Evolutionary conservation across 2,113 vertebrate species (phyloP).

Genomic region (Salvelinus alpinus): DNA sequence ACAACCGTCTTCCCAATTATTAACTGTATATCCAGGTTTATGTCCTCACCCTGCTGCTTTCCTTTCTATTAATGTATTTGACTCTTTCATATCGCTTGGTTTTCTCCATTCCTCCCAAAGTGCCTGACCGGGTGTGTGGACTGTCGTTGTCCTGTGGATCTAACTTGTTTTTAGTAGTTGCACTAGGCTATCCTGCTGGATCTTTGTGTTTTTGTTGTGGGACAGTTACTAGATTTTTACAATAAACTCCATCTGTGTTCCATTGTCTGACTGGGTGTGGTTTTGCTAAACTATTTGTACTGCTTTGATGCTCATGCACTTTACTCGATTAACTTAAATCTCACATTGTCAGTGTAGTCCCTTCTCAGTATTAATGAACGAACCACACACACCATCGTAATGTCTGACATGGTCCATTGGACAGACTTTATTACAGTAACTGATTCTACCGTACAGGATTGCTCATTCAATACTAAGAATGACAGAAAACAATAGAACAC

Average conservation of each 20-base stretch:
- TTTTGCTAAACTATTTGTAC: no score
- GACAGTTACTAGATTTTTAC: constrained; percentile 63
- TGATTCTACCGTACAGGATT: no score
- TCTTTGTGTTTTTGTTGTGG: constrained; percentile 5
- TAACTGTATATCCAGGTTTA: not conserved
- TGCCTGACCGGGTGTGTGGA: constrained; percentile 57
- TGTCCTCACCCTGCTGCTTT: constrained; percentile 12
- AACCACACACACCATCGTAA: no score
- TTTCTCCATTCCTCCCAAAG: constrained; percentile 40
- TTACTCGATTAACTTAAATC: no score
- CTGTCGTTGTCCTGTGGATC: constrained; percentile 11
- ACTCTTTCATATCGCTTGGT: not conserved
- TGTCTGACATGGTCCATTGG: no score
- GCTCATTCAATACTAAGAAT: no score
- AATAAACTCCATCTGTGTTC: constrained; percentile 58
- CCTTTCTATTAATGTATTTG: constrained; percentile 18
- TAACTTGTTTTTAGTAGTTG: constrained; percentile 24
- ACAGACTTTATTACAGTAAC: no score
- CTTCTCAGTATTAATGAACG: no score
- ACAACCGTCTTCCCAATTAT: constrained; percentile 44
- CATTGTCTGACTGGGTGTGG: not conserved
- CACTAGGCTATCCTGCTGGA: constrained; percentile 33
- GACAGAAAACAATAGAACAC: no score
- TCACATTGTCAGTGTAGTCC: no score
- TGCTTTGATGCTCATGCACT: no score